Conservation (phyloP, 2,797 vertebrate species). For the Sebastiscus albofasciatus region DNA sequence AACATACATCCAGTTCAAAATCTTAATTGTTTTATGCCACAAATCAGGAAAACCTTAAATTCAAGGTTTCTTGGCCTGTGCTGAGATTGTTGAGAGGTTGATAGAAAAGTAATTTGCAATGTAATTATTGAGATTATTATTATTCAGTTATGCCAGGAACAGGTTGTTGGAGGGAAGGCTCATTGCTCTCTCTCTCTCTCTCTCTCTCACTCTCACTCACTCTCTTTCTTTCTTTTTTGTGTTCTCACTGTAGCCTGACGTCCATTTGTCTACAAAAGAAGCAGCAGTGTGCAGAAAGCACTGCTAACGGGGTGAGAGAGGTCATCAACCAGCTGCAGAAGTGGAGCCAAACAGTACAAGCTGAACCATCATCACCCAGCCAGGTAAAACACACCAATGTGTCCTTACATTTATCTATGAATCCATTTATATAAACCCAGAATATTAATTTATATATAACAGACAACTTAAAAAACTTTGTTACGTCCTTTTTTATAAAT, state of each 20-base stretch:
- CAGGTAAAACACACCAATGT: conserved; percentile 44
- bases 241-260: conserved; percentile 22
- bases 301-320: conserved; percentile 1
- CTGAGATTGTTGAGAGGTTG: neutral
- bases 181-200: neutral
- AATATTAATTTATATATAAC: neutral
- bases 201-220: neutral
- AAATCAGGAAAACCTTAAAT: neutral
- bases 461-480: too few species aligned
- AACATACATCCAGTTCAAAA: neutral
- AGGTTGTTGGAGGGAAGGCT: too few species aligned
- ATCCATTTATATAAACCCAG: neutral
- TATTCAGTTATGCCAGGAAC: too few species aligned
- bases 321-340: conserved; percentile 38
- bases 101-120: neutral
- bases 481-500: neutral
- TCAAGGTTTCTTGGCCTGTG: rapidly evolving
- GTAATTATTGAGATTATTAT: neutral
- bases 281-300: conserved; percentile 24
- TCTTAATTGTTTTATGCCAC: neutral
- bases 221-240: neutral
- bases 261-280: conserved; percentile 20
- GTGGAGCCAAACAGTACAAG: conserved; percentile 35
- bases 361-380: conserved; percentile 7
- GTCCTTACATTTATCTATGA: neutral